A percentile compares a stretch with the other conserved stretches of the same genome.
phyloP scores from a whole-genome alignment of 1,140 invertebrate genomes.

The Dendroctonus valens region DNA sequence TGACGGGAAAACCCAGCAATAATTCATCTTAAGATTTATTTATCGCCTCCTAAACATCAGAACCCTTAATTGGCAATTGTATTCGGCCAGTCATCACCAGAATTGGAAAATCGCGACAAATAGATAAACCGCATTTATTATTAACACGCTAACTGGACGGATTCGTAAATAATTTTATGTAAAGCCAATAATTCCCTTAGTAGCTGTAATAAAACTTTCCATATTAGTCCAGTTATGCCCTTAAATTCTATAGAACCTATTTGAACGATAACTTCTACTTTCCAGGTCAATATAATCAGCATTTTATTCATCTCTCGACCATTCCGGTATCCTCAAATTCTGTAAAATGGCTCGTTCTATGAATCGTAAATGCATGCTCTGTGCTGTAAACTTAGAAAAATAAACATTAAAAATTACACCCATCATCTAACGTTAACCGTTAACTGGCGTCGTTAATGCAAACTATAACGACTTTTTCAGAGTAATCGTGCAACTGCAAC shows the following conservation, averaged over 20 bases:
- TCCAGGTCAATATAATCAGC: too few species aligned
- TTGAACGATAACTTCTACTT: too few species aligned
- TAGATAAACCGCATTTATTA: too few species aligned
- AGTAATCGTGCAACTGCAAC: constrained; percentile 1
- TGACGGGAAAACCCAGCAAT: constrained; percentile 1
- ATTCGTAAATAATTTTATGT: too few species aligned
- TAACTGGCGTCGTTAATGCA: constrained; percentile 9
- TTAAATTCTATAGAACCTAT: too few species aligned
- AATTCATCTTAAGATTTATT: constrained; percentile 27
- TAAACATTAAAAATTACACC: constrained; percentile 12
- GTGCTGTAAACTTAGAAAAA: neutral
- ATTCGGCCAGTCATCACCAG: constrained; percentile 15
- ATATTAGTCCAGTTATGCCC: too few species aligned
- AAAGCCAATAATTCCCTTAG: too few species aligned
- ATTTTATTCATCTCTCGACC: too few species aligned
- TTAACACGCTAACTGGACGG: too few species aligned
- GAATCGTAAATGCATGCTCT: constrained; percentile 1
- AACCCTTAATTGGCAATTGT: constrained; percentile 27
- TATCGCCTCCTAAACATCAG: constrained; percentile 26
- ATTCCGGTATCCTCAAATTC: neutral
- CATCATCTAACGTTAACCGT: constrained; percentile 11
- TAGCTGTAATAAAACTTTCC: too few species aligned
- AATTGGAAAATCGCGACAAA: too few species aligned
- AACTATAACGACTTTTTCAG: constrained; percentile 8
- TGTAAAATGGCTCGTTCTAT: neutral